Evolutionary conservation across 2,888 invertebrate genomes (phyloP).

Genomic region (Gortyna flavago): DNA sequence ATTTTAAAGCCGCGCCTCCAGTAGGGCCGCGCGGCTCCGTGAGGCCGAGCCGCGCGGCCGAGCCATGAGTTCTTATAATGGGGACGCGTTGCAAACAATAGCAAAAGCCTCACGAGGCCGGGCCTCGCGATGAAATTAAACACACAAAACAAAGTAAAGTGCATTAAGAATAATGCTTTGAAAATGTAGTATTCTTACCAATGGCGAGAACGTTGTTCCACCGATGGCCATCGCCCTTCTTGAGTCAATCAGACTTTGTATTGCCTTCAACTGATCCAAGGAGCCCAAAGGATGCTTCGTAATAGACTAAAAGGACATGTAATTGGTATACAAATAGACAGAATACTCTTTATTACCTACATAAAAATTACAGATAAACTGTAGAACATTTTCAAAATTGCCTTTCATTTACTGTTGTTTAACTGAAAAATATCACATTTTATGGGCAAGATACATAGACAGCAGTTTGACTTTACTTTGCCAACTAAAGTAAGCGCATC

Average conservation of each 20-base stretch:
- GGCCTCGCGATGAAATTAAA: background rate
- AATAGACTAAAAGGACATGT: constrained; percentile 67
- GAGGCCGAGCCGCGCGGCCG: no score
- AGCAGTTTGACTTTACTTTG: background rate
- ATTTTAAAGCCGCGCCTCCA: no score
- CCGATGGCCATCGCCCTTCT: constrained; percentile 67
- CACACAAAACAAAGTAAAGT: background rate
- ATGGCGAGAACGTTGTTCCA: constrained; percentile 47
- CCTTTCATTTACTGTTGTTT: background rate
- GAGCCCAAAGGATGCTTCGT: constrained; percentile 64
- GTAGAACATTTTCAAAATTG: no score
- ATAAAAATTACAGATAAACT: background rate
- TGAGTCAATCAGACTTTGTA: constrained; percentile 75
- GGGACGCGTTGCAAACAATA: no score
- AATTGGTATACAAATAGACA: background rate
- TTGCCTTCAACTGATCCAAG: constrained; percentile 77
- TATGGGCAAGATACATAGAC: background rate
- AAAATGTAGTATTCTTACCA: constrained; percentile 34
- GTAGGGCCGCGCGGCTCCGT: no score
- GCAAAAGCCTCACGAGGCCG: no score
- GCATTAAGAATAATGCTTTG: background rate
- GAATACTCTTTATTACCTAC: background rate
- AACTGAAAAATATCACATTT: background rate
- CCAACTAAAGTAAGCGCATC: background rate
- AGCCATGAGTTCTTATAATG: no score